These are phyloP conservation scores for Macropis europaea DNA, from an alignment of 2,888 invertebrate genomes.

Conservation along the genomic window DNA sequence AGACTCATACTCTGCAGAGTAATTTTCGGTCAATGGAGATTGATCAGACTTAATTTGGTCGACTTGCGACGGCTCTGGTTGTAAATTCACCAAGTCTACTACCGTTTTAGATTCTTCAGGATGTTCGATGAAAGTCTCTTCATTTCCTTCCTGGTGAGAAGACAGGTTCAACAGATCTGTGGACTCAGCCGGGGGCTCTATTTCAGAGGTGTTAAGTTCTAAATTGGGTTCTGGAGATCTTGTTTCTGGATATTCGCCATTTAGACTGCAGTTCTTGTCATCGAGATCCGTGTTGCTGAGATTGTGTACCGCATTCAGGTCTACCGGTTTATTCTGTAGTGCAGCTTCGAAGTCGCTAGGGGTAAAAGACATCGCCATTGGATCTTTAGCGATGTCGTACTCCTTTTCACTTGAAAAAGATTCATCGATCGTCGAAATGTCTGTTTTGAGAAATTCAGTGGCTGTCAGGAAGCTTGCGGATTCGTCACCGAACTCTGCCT, in stretches of 20 bases:
- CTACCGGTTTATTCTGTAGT: slow-evolving; percentile 69
- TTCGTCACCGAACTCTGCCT: slow-evolving; percentile 81
- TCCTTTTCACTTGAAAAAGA: slow-evolving; percentile 67
- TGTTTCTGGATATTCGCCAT: slow-evolving; percentile 13
- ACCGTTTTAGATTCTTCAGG: not conserved
- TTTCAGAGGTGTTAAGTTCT: not conserved
- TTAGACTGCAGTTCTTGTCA: slow-evolving; percentile 25
- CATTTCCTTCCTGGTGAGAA: slow-evolving; percentile 15
- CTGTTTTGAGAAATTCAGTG: slow-evolving; percentile 68
- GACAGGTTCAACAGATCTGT: slow-evolving; percentile 23
- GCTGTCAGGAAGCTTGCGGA: slow-evolving; percentile 75
- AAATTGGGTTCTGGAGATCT: not conserved
- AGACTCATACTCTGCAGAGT: slow-evolving; percentile 28
- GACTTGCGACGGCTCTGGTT: slow-evolving; percentile 21
- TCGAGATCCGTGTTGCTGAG: slow-evolving; percentile 69
- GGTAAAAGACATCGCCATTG: slow-evolving; percentile 75
- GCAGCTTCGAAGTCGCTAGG: slow-evolving; percentile 71
- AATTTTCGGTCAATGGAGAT: slow-evolving; percentile 29
- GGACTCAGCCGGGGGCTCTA: no score
- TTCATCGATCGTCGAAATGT: slow-evolving; percentile 67
- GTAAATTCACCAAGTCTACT: slow-evolving; percentile 13
- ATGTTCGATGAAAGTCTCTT: slow-evolving; percentile 26
- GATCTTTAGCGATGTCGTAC: slow-evolving; percentile 68
- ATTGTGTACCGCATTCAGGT: slow-evolving; percentile 81
- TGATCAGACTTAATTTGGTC: slow-evolving; percentile 21